These are phyloP conservation scores for Helarctos malayanus DNA, from an alignment of 2,797 vertebrate genomes.

Conservation along the genomic window DNA sequence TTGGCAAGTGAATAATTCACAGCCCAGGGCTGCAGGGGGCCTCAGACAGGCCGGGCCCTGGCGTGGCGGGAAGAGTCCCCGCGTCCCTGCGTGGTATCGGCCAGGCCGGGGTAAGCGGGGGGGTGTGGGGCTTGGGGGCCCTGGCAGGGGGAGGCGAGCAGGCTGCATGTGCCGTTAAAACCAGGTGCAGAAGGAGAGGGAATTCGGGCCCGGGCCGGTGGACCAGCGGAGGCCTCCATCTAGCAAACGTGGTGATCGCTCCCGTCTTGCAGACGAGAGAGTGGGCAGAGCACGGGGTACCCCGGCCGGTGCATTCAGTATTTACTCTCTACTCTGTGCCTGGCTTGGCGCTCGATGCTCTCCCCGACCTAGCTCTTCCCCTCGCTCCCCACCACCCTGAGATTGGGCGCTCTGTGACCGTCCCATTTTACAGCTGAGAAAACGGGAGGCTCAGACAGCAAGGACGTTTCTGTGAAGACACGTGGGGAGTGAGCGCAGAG, in stretches of 20 bases:
- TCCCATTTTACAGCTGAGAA: neutral
- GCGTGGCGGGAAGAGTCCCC: neutral
- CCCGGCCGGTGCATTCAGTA: fast-evolving
- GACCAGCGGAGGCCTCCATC: neutral
- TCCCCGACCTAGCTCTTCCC: neutral
- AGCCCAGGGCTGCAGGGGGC: neutral
- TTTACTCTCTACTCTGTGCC: neutral
- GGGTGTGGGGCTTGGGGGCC: neutral
- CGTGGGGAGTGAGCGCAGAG: neutral
- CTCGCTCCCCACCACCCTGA: fast-evolving
- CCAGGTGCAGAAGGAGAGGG: neutral
- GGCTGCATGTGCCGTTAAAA: neutral
- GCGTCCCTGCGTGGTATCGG: neutral
- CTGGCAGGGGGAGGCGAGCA: neutral
- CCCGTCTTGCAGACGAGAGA: neutral
- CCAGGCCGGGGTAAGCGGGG: neutral
- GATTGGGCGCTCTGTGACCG: fast-evolving
- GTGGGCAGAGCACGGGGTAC: fast-evolving
- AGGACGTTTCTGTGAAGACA: neutral
- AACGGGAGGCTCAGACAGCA: neutral
- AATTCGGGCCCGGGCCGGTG: neutral
- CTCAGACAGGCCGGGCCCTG: neutral
- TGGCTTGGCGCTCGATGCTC: fast-evolving
- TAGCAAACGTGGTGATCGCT: too few relatives aligned
- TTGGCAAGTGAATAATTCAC: too few relatives aligned